Percentiles rank a stretch among this genome's conserved stretches.
phyloP scores from a whole-genome alignment of 2,888 invertebrate genomes.

The Agrypnus murinus region DNA sequence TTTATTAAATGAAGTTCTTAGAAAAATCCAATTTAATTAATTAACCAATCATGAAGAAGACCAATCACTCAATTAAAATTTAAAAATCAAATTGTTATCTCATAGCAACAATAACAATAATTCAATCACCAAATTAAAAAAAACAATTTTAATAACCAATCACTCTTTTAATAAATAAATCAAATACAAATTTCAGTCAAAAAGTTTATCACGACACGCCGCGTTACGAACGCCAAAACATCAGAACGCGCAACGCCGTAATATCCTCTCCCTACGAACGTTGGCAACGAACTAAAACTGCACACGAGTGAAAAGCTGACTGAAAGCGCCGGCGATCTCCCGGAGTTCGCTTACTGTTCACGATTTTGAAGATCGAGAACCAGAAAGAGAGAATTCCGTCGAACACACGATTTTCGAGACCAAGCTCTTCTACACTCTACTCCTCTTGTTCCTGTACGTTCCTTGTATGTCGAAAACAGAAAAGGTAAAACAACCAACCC shows the following conservation, averaged over 20 bases:
- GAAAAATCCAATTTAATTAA: no score
- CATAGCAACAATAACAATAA: no score
- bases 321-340: slow-evolving; percentile 42
- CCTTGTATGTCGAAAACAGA: no score
- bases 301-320: slow-evolving; percentile 37
- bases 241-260: slow-evolving; percentile 20
- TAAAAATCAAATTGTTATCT: no score
- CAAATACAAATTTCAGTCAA: no score
- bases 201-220: slow-evolving; percentile 38
- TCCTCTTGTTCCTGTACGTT: no score
- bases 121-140: no score
- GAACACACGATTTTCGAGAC: slow-evolving; percentile 46
- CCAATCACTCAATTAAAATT: no score
- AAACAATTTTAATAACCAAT: no score
- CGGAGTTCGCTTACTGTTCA: slow-evolving; percentile 37
- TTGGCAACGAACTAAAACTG: slow-evolving; percentile 57
- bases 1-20: no score
- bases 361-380: slow-evolving; percentile 2
- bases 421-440: slow-evolving; percentile 27
- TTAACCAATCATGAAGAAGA: no score
- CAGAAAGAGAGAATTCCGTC: slow-evolving; percentile 35
- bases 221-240: slow-evolving; percentile 46
- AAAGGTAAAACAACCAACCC: slow-evolving; percentile 25
- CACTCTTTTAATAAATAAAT: no score
- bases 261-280: slow-evolving; percentile 47